These are phyloP conservation scores for Cheilosia vulpina DNA, from an alignment of 2,888 invertebrate genomes.

Conservation along the genomic window DNA sequence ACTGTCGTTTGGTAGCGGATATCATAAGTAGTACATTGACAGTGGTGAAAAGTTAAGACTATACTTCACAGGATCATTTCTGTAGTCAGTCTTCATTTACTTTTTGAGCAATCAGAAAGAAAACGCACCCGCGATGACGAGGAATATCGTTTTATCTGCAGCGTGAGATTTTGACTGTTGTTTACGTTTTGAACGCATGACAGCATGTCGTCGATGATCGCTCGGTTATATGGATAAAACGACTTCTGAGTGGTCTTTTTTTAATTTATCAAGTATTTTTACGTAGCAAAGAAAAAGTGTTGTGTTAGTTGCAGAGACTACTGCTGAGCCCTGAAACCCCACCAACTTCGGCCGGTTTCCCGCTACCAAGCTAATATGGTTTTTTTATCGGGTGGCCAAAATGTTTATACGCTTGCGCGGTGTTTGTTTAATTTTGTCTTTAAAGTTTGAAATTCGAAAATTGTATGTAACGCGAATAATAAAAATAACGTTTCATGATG, in stretches of 20 bases:
- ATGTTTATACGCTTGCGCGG: too few species aligned
- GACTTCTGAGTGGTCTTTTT: background rate
- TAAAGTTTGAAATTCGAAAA: too few species aligned
- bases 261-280: too few species aligned
- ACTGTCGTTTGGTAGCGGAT: background rate
- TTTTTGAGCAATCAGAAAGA: constrained; percentile 85
- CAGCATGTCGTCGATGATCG: constrained; percentile 44
- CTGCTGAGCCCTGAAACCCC: too few species aligned
- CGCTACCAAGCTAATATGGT: too few species aligned
- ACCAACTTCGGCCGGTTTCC: too few species aligned
- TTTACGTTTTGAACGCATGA: constrained; percentile 33
- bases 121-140: constrained; percentile 86
- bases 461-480: too few species aligned
- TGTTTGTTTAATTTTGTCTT: too few species aligned
- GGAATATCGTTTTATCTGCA: constrained; percentile 84
- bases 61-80: constrained; percentile 88
- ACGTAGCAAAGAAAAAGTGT: too few species aligned
- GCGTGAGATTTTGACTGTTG: constrained; percentile 83
- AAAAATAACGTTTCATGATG: too few species aligned
- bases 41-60: constrained; percentile 79
- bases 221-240: background rate
- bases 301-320: too few species aligned
- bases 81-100: constrained; percentile 87
- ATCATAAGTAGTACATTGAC: background rate
- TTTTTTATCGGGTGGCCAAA: too few species aligned